phyloP scores from a whole-genome alignment of 2,113 vertebrate genomes.

The Apteryx mantelli region DNA sequence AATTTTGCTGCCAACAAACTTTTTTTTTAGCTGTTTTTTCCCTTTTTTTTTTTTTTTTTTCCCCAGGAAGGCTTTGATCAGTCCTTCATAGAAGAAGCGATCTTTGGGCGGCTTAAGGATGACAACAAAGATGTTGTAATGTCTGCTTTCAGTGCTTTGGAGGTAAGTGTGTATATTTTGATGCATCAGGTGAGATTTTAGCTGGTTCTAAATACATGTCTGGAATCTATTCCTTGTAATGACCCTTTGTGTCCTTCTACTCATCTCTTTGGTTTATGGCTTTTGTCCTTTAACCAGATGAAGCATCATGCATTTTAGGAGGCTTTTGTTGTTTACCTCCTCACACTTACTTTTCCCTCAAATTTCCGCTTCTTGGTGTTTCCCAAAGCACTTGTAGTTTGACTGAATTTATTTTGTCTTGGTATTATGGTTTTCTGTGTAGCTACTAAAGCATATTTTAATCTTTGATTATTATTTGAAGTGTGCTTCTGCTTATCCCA shows the following conservation, averaged over 20 bases:
- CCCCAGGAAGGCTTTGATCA: constrained; percentile 85
- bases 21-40: neutral
- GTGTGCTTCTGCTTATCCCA: neutral
- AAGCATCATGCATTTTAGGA: neutral
- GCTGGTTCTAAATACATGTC: neutral
- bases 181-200: neutral
- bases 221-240: neutral
- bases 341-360: neutral
- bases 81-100: constrained; percentile 85
- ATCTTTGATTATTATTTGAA: neutral
- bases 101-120: constrained; percentile 86
- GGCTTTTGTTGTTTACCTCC: neutral
- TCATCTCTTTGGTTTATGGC: neutral
- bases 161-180: constrained; percentile 74
- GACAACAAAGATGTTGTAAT: constrained; percentile 85
- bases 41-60: neutral
- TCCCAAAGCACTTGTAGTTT: neutral
- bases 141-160: constrained; percentile 80
- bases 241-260: neutral
- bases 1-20: neutral
- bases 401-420: neutral
- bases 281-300: neutral
- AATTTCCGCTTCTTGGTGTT: neutral
- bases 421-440: neutral
- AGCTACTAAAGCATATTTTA: neutral